Percentiles rank a stretch among this genome's conserved stretches.
These are phyloP conservation scores for Smittia sp. DNA, from an alignment of 2,888 invertebrate genomes.

Conservation along the genomic window DNA sequence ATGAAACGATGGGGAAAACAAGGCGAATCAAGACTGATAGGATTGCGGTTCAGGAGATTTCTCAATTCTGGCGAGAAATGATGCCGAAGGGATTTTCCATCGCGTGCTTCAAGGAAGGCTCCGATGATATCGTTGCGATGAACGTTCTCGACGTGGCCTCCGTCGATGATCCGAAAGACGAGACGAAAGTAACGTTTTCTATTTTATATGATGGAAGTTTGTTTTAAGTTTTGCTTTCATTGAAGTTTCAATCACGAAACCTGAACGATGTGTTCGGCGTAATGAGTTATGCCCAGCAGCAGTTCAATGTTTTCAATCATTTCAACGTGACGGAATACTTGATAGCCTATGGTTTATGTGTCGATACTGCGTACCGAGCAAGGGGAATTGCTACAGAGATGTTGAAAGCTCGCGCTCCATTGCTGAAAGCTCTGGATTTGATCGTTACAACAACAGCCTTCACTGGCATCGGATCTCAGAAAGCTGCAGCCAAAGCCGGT, in stretches of 20 bases:
- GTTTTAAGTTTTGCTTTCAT: background rate
- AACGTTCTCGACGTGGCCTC: background rate
- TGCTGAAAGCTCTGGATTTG: constrained; percentile 27
- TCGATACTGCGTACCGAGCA: constrained; percentile 30
- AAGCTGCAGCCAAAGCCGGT: constrained; percentile 36
- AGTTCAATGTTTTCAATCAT: constrained; percentile 13
- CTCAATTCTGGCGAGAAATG: background rate
- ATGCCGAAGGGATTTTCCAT: background rate
- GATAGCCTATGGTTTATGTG: constrained; percentile 17
- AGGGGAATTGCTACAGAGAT: constrained; percentile 40
- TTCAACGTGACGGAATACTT: constrained; percentile 9
- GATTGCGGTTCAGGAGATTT: background rate
- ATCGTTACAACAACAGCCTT: constrained; percentile 37
- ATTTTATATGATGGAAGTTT: background rate
- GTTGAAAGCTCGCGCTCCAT: constrained; percentile 25
- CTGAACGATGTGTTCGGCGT: background rate
- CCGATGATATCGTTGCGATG: constrained; percentile 14
- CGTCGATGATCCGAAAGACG: too few species aligned
- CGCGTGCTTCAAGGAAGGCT: constrained; percentile 26
- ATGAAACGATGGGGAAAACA: constrained; percentile 25
- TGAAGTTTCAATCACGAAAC: background rate
- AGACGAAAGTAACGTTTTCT: background rate
- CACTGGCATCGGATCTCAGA: constrained; percentile 26
- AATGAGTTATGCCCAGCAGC: background rate
- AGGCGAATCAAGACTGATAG: background rate